Evolutionary conservation across 1,140 invertebrate species (phyloP).

Genomic region (Drosophila sucinea): DNA sequence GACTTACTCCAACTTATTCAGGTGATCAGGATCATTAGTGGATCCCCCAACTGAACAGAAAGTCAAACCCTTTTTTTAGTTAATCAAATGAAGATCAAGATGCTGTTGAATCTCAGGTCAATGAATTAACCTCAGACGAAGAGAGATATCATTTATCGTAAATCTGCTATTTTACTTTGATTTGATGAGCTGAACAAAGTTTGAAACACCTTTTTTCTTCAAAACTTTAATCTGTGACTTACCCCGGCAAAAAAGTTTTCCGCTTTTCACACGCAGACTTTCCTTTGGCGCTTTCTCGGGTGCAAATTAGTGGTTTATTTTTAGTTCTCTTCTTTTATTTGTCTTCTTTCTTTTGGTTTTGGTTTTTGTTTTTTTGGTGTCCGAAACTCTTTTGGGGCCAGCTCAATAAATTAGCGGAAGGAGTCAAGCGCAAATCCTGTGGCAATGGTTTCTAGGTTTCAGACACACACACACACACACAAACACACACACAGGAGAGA

Average conservation of each 20-base stretch:
- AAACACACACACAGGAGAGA: constrained; percentile 18
- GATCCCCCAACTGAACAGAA: too few species aligned
- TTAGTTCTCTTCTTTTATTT: neutral
- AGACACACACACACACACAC: constrained; percentile 24
- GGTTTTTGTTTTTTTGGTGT: constrained; percentile 27
- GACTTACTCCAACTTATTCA: too few species aligned
- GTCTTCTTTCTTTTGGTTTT: constrained; percentile 12
- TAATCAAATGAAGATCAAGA: neutral
- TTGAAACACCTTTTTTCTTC: neutral
- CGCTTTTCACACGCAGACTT: constrained; percentile 8
- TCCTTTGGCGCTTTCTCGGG: constrained; percentile 33
- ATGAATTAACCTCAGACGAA: neutral
- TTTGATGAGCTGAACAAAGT: constrained; percentile 6
- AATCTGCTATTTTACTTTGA: constrained; percentile 1
- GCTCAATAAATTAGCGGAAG: constrained; percentile 69
- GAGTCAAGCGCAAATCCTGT: constrained; percentile 49
- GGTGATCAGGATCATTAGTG: too few species aligned
- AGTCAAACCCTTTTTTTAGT: too few species aligned
- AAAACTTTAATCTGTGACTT: constrained; percentile 11
- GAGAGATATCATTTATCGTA: constrained; percentile 6
- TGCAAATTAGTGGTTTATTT: constrained; percentile 46
- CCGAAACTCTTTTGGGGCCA: constrained; percentile 41
- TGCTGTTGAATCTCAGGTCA: neutral
- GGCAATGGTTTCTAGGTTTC: constrained; percentile 61
- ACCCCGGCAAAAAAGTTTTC: constrained; percentile 9